Evolutionary conservation across 2,888 invertebrate genomes (phyloP).

Genomic region (Microplitis manilae): DNA sequence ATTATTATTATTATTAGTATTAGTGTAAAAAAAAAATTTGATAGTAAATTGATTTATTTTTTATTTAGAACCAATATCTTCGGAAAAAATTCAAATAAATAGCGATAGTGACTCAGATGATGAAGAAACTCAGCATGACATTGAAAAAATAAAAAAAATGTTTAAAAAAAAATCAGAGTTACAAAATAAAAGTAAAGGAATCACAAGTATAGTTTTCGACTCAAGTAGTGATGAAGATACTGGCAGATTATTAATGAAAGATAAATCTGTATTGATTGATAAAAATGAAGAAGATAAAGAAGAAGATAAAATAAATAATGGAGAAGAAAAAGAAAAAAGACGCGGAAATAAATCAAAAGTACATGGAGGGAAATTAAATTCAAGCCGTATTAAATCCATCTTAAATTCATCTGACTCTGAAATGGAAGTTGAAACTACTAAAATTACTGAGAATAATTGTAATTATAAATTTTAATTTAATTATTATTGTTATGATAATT

Average conservation of each 20-base stretch:
- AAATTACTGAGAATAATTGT: slow-evolving; percentile 24
- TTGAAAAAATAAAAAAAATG: slow-evolving; percentile 32
- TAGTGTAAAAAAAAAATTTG: too few relatives aligned
- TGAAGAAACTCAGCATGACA: slow-evolving; percentile 19
- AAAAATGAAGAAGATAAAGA: slow-evolving; percentile 34
- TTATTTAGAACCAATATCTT: slow-evolving; percentile 45
- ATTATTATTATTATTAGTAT: too few relatives aligned
- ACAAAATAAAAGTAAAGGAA: background rate
- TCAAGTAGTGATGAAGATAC: slow-evolving; percentile 33
- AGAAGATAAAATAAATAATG: slow-evolving; percentile 32
- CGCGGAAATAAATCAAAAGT: background rate
- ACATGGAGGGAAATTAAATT: slow-evolving; percentile 27
- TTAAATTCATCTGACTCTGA: slow-evolving; percentile 58
- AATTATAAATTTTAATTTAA: slow-evolving; percentile 9
- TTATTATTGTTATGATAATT: slow-evolving; percentile 5
- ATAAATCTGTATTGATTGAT: background rate
- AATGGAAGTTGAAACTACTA: slow-evolving; percentile 33
- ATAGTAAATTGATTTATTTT: slow-evolving; percentile 64
- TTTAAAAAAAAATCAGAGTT: slow-evolving; percentile 22
- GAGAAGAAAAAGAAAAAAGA: background rate
- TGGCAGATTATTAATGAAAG: background rate
- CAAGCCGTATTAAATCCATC: slow-evolving; percentile 49
- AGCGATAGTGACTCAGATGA: slow-evolving; percentile 29
- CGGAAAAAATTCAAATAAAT: slow-evolving; percentile 38
- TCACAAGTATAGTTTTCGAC: slow-evolving; percentile 4